Percentiles rank a stretch among this genome's conserved stretches.
These are phyloP conservation scores for Melitaea athalia DNA, from an alignment of 2,888 invertebrate species.

Conservation along the genomic window DNA sequence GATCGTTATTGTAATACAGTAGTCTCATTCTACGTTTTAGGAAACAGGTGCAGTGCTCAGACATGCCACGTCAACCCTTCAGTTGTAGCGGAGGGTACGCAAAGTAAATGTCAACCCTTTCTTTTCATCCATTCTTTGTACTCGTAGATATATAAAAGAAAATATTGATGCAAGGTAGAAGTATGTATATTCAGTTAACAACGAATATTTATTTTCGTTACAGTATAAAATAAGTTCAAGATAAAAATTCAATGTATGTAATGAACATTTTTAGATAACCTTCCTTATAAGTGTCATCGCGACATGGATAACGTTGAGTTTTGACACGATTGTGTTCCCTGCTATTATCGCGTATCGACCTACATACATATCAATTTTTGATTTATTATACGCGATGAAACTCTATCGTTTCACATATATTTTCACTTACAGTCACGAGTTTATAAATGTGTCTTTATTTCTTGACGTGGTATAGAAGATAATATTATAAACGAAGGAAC, in stretches of 20 bases:
- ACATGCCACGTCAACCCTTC: constrained; percentile 65
- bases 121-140: constrained; percentile 50
- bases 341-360: constrained; percentile 25
- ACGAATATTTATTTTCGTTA: background rate
- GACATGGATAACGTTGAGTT: constrained; percentile 15
- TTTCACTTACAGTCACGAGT: constrained; percentile 12
- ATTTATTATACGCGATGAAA: constrained; percentile 17
- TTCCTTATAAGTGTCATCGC: constrained; percentile 10
- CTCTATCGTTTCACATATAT: constrained; percentile 8
- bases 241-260: constrained; percentile 11
- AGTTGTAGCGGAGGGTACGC: constrained; percentile 51
- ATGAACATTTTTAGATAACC: constrained; percentile 16
- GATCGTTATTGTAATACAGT: constrained; percentile 15
- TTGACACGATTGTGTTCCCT: constrained; percentile 12
- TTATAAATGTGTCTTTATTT: too few species aligned
- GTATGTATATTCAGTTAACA: constrained; percentile 42
- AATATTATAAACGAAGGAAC: too few species aligned
- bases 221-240: background rate
- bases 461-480: too few species aligned
- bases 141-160: constrained; percentile 52
- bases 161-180: constrained; percentile 66
- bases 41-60: constrained; percentile 39
- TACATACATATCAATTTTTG: constrained; percentile 24
- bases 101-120: constrained; percentile 57
- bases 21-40: constrained; percentile 24